These are phyloP conservation scores for Caenorhabditis uteleia DNA, from an alignment of 2,888 invertebrate species.

Conservation along the genomic window DNA sequence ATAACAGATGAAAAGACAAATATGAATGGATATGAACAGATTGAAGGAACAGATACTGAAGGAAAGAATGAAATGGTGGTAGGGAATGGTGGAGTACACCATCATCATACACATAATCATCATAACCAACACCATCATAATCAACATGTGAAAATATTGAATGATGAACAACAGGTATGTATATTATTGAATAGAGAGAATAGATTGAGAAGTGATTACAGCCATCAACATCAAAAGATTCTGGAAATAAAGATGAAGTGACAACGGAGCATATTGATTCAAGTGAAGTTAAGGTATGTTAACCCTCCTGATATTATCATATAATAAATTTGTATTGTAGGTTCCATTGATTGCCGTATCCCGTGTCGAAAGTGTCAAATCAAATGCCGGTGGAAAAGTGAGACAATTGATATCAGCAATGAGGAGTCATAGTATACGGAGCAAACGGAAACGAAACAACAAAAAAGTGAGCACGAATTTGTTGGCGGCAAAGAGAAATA, in stretches of 20 bases:
- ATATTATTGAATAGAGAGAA: not conserved
- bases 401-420: conserved; percentile 46
- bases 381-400: conserved; percentile 40
- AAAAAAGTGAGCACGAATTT: conserved; percentile 34
- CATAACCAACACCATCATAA: too few species aligned
- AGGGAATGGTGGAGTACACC: conserved; percentile 21
- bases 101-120: too few species aligned
- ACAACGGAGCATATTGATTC: conserved; percentile 15
- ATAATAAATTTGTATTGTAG: conserved; percentile 9
- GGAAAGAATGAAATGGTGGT: conserved; percentile 1
- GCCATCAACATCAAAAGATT: conserved; percentile 32
- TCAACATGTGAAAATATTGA: conserved; percentile 20
- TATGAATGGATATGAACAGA: too few species aligned
- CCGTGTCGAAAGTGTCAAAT: conserved; percentile 46
- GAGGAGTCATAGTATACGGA: conserved; percentile 39
- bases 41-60: not conserved
- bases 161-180: conserved; percentile 31
- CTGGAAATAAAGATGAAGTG: conserved; percentile 24
- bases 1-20: too few species aligned
- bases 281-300: conserved; percentile 25
- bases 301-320: not conserved
- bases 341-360: conserved; percentile 56
- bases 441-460: conserved; percentile 35
- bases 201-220: conserved; percentile 3
- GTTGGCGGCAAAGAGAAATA: not conserved